Conservation (phyloP, 2,888 invertebrate species). For the Thyatira batis region DNA sequence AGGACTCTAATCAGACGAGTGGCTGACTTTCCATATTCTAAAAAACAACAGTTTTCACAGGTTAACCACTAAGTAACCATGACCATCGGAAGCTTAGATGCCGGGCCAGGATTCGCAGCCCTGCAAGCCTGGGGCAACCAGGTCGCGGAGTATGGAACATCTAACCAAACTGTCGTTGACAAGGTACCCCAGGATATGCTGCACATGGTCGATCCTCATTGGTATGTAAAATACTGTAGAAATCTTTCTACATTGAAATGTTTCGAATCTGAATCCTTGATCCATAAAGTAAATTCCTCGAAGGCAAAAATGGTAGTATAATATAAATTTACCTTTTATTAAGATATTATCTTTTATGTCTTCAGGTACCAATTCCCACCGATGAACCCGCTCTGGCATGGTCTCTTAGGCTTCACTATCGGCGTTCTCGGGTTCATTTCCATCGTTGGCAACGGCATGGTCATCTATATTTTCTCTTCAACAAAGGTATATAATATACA, state of each 20-base stretch:
- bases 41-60: background rate
- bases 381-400: constrained; percentile 94
- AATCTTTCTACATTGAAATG: no score
- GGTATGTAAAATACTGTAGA: constrained; percentile 75
- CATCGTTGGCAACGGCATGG: constrained; percentile 87
- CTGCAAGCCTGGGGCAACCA: constrained; percentile 77
- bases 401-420: constrained; percentile 90
- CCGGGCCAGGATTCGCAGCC: constrained; percentile 72
- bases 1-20: no score
- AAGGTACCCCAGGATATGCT: constrained; percentile 89
- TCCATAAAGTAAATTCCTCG: no score
- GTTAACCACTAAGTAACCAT: constrained; percentile 29
- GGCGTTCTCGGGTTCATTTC: constrained; percentile 87
- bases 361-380: constrained; percentile 93
- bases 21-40: background rate
- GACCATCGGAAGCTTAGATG: constrained; percentile 68
- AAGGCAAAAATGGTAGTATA: no score
- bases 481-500: constrained; percentile 84
- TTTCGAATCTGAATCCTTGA: no score
- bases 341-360: background rate
- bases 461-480: constrained; percentile 88
- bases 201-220: constrained; percentile 89
- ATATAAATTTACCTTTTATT: no score
- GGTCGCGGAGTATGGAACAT: constrained; percentile 73
- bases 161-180: constrained; percentile 92